These are phyloP conservation scores for Oryctes rhinoceros DNA, from an alignment of 1,140 invertebrate species.

Conservation along the genomic window DNA sequence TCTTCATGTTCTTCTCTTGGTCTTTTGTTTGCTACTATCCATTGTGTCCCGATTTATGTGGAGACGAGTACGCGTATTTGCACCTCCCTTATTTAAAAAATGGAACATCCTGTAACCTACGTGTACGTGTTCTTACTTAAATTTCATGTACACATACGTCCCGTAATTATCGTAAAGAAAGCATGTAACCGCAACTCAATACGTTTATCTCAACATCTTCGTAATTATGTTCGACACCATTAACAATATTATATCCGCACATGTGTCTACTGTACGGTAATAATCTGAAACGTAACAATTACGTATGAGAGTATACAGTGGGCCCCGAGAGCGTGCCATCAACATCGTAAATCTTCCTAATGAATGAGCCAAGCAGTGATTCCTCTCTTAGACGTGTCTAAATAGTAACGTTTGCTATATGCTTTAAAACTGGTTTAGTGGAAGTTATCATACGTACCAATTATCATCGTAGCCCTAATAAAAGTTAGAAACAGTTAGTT, in stretches of 20 bases:
- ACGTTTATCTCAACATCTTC: neutral
- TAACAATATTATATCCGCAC: neutral
- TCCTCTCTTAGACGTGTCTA: neutral
- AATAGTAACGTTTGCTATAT: slow-evolving; percentile 4
- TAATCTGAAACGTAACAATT: slow-evolving; percentile 4
- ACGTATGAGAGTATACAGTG: neutral
- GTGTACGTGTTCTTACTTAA: too few species aligned
- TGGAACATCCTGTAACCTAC: too few species aligned
- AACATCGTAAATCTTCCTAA: neutral
- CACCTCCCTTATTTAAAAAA: too few species aligned
- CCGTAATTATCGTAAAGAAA: too few species aligned
- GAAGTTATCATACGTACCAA: slow-evolving; percentile 25
- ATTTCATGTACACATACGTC: too few species aligned
- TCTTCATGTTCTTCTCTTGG: too few species aligned
- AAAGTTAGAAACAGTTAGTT: neutral
- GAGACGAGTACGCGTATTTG: too few species aligned
- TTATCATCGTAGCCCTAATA: slow-evolving; percentile 21
- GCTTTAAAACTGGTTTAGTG: slow-evolving; percentile 23
- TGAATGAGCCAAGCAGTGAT: neutral
- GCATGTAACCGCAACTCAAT: neutral
- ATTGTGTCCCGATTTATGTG: too few species aligned
- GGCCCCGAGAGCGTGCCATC: neutral
- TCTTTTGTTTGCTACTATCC: too few species aligned
- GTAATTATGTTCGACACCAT: neutral
- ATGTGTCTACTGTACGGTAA: neutral